Percentiles rank a stretch among this genome's conserved stretches.
Evolutionary conservation across 2,113 vertebrate species (phyloP).

Genomic region (Fregetta grallaria): DNA sequence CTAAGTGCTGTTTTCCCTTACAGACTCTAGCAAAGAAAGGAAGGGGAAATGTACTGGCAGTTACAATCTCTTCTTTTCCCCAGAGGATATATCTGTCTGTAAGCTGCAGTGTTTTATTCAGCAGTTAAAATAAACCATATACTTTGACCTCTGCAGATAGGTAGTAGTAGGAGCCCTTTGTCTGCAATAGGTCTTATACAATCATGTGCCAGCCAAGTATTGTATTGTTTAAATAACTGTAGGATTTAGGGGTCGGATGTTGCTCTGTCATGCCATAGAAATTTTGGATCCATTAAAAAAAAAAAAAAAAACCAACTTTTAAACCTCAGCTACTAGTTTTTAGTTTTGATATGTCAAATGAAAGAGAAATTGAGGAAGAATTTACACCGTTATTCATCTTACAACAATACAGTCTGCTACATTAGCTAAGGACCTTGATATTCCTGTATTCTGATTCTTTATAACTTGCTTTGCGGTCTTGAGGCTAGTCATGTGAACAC

Average conservation of each 20-base stretch:
- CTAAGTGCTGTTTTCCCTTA: neutral
- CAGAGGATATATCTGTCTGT: neutral
- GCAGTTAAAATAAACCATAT: neutral
- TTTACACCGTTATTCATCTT: neutral
- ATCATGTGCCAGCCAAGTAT: neutral
- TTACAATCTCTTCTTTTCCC: neutral
- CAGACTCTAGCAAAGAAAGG: neutral
- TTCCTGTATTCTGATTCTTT: neutral
- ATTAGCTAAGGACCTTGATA: neutral
- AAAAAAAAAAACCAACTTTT: neutral
- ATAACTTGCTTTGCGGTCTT: neutral
- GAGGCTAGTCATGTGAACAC: neutral
- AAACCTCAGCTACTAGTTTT: neutral
- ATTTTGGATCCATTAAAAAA: neutral
- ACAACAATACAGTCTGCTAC: neutral
- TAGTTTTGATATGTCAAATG: neutral
- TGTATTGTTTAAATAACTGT: neutral
- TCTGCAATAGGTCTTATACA: neutral
- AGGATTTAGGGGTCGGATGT: neutral
- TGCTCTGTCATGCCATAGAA: neutral
- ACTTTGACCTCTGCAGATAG: neutral
- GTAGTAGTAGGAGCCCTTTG: neutral
- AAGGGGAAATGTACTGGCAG: neutral
- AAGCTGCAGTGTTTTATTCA: neutral
- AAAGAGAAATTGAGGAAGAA: neutral